These are phyloP conservation scores for Origma solitaria DNA, from an alignment of 2,113 vertebrate species.

Conservation along the genomic window DNA sequence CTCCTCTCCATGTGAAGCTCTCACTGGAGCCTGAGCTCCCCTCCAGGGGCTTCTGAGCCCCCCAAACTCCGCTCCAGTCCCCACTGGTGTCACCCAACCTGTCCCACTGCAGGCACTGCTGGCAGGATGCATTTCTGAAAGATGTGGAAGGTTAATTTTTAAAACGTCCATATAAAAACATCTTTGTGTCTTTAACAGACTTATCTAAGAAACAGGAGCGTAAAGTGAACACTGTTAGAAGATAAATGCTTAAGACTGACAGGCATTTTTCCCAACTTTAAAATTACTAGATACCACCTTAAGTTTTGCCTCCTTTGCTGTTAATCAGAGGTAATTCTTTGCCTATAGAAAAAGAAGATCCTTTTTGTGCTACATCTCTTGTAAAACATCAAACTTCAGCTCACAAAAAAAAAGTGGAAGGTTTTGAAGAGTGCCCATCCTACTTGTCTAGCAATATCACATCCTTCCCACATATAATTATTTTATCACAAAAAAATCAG, in stretches of 20 bases:
- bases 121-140: neutral
- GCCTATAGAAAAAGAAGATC: neutral
- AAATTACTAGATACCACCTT: neutral
- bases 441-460: neutral
- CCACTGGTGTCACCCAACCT: neutral
- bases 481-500: neutral
- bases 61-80: neutral
- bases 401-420: neutral
- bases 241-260: neutral
- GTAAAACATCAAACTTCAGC: neutral
- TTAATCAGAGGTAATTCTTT: neutral
- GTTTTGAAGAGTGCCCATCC: neutral
- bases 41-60: fast-evolving
- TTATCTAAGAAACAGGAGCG: neutral
- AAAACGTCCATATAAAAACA: neutral
- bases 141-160: neutral
- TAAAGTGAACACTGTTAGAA: neutral
- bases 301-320: neutral
- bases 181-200: neutral
- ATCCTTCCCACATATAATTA: neutral
- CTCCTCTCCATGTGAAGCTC: neutral
- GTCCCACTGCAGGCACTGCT: neutral
- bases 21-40: neutral
- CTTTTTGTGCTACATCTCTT: neutral
- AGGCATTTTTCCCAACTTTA: neutral